Conservation (phyloP, 2,113 vertebrate species). For the Sander lucioperca region DNA sequence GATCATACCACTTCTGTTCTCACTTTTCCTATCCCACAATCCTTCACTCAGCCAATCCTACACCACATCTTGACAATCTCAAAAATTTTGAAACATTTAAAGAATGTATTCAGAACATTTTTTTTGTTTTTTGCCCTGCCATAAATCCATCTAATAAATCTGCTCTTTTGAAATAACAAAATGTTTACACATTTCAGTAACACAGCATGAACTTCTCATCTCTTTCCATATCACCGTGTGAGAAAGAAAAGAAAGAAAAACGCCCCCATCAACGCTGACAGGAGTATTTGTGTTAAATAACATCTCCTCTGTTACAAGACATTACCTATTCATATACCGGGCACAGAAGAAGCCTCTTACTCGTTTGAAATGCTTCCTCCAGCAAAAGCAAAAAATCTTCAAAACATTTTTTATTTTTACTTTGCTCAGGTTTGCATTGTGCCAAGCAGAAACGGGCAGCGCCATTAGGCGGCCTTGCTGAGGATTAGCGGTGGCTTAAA, state of each 20-base stretch:
- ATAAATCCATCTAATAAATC: slow-evolving; percentile 4
- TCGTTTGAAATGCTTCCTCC: slow-evolving; percentile 24
- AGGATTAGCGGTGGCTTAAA: slow-evolving; percentile 66
- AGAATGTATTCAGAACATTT: slow-evolving; percentile 9
- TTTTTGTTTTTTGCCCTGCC: neutral
- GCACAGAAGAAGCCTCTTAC: slow-evolving; percentile 49
- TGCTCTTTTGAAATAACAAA: slow-evolving; percentile 30
- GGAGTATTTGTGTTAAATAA: slow-evolving; percentile 66
- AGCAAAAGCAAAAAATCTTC: slow-evolving; percentile 22
- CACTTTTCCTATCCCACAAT: slow-evolving; percentile 5
- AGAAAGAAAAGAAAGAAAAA: neutral
- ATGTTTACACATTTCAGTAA: slow-evolving; percentile 56
- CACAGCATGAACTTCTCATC: slow-evolving; percentile 25
- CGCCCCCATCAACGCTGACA: slow-evolving; percentile 47
- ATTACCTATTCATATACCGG: slow-evolving; percentile 61
- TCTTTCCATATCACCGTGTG: slow-evolving; percentile 28
- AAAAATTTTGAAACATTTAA: slow-evolving; percentile 29
- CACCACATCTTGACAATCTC: slow-evolving; percentile 12
- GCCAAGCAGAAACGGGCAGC: slow-evolving; percentile 21
- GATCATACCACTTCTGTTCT: slow-evolving; percentile 20
- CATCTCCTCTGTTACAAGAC: slow-evolving; percentile 53
- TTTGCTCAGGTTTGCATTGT: slow-evolving; percentile 6
- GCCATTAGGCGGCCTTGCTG: slow-evolving; percentile 43
- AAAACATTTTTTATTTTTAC: slow-evolving; percentile 18
- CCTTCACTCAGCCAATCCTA: slow-evolving; percentile 23